Base-by-base conservation (phyloP, 2,797 vertebrate species). In the Liasis olivaceus region DNA sequence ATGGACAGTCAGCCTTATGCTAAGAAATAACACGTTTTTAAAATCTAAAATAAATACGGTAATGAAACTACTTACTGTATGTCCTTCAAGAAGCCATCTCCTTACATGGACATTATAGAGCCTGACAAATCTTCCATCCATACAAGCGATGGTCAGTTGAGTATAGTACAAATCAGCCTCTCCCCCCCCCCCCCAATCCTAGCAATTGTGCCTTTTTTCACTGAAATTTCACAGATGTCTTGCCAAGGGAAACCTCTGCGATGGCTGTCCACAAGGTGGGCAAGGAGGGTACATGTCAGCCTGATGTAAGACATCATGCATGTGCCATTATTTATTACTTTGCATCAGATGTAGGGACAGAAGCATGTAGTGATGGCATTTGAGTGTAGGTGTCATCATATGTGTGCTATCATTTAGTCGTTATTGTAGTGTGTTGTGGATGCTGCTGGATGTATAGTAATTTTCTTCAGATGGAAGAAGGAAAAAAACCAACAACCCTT, bases 101-200 rank as follows among this genome's bases (percentile, higher is more conserved):
- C 7, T 93, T 62, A n/a, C 87, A 14, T 0, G 56, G 13, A 87
- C 31, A 5, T 31, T 90, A 13, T 31, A 51, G 90, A 36, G 22
- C 7, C 1, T 14, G 0, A 0, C 0, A 0, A 60, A 87, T 59
- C 31, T 22, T 81, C 28, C 8, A 54, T 15, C 6, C 0, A 20
- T 62, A 9, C 31, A 58, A 5, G 12, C 24, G 42, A 51, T 58
- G 24, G 12, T 4, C 5, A 59, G 17, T 36, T 36, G n/a, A 72
- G 5, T 36, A 36, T 17, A 72, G 15, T 20, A 8, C 15, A 9
- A 36, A 77, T 20, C 7, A 77, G 31, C 9, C 31, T 20, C n/a
- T 36, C 20, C 36, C 17, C 15, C 31, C 36, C 17, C 1, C 31
- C 17, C 69, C 15, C 6, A 72, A 72, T n/a, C 5, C 13, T 31